Evolutionary conservation across 2,113 vertebrate genomes (phyloP), one percentile per base, ranked within the genome.

Genomic region (Pterocles gutturalis): DNA sequence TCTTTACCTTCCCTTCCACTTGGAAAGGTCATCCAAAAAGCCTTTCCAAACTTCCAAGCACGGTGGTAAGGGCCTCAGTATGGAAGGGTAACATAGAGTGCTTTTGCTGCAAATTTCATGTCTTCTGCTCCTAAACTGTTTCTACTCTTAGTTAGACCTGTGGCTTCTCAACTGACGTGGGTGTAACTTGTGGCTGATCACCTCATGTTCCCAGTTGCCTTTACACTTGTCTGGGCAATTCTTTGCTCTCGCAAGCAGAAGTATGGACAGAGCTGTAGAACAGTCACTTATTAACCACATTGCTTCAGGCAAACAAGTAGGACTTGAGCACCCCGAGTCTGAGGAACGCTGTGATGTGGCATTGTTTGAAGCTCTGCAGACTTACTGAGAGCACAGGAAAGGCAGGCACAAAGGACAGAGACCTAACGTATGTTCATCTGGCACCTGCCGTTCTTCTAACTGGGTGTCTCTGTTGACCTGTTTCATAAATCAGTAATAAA

Each of bases 361-460:
- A 7, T 2, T 21, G 9, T 8, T 17, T 33, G 75, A 66, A 87
- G 89, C 75, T 85, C 70, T 60, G 54, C 69, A 65, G 62, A 19
- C 19, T 46, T 43, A 10, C 51, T 18, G 64, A n/a, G 10, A 38
- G 51, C 89, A 29, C 45, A 19, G 51, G 66, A 24, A 15, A 31
- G 55, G 55, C 33, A 11, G 49, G 22, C 38, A 55, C 10, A 14
- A 45, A 64, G 66, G 55, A 8, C 41, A 65, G 41, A 71, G 36
- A 55, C 3, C 0, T 41, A n/a, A 4, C 0, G 0, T 16, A 8
- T 17, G 33, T 10, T 72, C 49, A 25, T n/a, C 54, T 18, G 5
- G 12, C 41, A 69, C 31, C 54, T 91, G 90, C 57, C 71, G 29
- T 81, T 73, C 55, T 61, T 75, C 55, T 62, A 8, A 36, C 41